A percentile compares a stretch with the other conserved stretches of the same genome.
Conservation (phyloP, 2,797 vertebrate genomes). For the Pipistrellus pipistrellus region DNA sequence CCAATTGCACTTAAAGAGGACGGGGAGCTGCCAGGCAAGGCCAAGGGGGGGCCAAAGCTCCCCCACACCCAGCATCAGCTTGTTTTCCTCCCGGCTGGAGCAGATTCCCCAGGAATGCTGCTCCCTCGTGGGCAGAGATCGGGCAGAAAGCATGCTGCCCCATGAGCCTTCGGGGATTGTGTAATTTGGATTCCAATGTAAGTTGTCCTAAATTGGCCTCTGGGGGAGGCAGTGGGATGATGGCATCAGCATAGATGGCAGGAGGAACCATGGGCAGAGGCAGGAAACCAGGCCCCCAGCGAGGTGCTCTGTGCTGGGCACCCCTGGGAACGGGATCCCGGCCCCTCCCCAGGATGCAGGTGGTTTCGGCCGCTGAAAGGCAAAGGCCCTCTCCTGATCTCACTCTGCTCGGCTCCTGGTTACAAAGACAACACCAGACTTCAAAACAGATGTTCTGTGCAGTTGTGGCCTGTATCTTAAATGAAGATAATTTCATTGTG, state of each 20-base stretch:
- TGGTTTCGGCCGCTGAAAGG: not conserved
- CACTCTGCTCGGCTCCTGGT: slow-evolving; percentile 63
- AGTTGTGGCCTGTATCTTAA: slow-evolving; percentile 68
- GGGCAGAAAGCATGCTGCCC: not conserved
- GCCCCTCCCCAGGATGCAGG: not conserved
- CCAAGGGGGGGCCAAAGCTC: accelerated
- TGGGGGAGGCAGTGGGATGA: not conserved
- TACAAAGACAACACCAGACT: slow-evolving; percentile 74
- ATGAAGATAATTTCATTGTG: slow-evolving; percentile 70
- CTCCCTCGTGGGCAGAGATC: not conserved
- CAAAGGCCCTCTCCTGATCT: slow-evolving; percentile 44
- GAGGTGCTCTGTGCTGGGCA: not conserved
- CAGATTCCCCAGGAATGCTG: not conserved
- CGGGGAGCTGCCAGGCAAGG: not conserved
- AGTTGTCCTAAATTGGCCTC: slow-evolving; percentile 56
- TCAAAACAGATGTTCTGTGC: slow-evolving; percentile 71
- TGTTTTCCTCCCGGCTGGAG: not conserved
- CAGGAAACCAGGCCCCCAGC: not conserved
- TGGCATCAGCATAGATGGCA: not conserved
- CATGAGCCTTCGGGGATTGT: not conserved
- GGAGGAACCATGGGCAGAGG: not conserved
- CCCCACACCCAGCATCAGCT: not conserved
- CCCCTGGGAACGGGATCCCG: not conserved
- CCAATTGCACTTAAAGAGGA: slow-evolving; percentile 42
- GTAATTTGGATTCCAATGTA: slow-evolving; percentile 52